Percentiles rank a stretch among this genome's conserved stretches.
phyloP scores from a whole-genome alignment of 2,888 invertebrate genomes.

The Dynastes tityus region DNA sequence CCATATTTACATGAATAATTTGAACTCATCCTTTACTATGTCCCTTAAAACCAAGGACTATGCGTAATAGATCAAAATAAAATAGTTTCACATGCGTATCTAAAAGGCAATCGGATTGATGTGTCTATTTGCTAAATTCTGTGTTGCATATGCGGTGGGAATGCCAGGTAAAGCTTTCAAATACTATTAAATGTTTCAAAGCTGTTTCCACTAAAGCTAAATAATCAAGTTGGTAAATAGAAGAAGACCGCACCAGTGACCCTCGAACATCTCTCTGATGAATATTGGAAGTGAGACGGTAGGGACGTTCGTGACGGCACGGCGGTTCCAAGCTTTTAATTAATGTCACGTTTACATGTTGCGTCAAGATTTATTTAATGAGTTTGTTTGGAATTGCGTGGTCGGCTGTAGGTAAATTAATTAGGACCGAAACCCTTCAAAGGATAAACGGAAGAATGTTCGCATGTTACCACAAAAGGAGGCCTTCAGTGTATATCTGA shows the following conservation, averaged over 20 bases:
- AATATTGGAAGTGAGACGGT: constrained; percentile 37
- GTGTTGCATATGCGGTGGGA: neutral
- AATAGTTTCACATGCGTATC: no score
- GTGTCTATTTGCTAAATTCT: neutral
- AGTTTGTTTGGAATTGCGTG: constrained; percentile 44
- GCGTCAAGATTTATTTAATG: constrained; percentile 47
- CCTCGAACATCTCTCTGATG: constrained; percentile 27
- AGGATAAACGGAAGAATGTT: constrained; percentile 31
- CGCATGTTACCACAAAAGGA: constrained; percentile 6
- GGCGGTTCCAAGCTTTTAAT: constrained; percentile 36
- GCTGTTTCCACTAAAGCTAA: neutral
- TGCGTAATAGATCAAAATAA: no score
- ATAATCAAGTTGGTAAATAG: constrained; percentile 38
- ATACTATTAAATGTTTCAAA: constrained; percentile 30
- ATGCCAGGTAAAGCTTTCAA: constrained; percentile 15
- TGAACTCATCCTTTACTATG: no score
- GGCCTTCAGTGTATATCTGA: neutral
- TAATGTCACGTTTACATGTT: constrained; percentile 47
- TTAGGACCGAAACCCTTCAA: constrained; percentile 24
- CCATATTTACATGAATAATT: no score
- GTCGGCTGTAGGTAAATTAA: constrained; percentile 41
- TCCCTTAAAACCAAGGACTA: no score
- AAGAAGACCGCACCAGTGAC: neutral
- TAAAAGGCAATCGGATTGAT: no score
- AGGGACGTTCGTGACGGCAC: constrained; percentile 33